Conservation (phyloP, 2,888 invertebrate genomes). For the Drosophila tripunctata region DNA sequence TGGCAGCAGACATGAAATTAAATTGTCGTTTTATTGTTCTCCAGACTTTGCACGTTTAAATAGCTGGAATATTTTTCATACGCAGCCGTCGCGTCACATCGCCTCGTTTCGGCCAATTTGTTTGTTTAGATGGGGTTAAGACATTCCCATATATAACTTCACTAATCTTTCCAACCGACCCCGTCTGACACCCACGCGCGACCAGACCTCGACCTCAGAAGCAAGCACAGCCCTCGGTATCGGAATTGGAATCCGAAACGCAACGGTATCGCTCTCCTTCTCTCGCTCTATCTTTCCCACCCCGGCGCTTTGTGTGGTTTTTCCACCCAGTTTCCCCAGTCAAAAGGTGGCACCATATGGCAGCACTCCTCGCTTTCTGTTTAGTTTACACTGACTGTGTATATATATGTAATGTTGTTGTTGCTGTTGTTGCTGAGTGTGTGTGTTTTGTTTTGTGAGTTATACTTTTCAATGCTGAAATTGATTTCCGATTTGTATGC, state of each 20-base stretch:
- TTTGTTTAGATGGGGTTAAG: slow-evolving; percentile 79
- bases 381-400: slow-evolving; percentile 41
- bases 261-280: not conserved
- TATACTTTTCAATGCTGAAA: slow-evolving; percentile 69
- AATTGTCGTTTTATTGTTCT: slow-evolving; percentile 76
- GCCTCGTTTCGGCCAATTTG: slow-evolving; percentile 57
- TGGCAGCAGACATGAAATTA: slow-evolving; percentile 69
- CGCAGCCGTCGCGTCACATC: slow-evolving; percentile 47
- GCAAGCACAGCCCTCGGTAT: not conserved
- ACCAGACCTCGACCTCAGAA: slow-evolving; percentile 53
- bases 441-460: slow-evolving; percentile 45
- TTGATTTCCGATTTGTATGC: slow-evolving; percentile 70
- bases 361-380: slow-evolving; percentile 46
- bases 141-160: slow-evolving; percentile 72
- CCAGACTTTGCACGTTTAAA: slow-evolving; percentile 56
- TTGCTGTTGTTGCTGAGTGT: slow-evolving; percentile 11
- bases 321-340: slow-evolving; percentile 47
- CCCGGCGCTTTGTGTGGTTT: slow-evolving; percentile 36
- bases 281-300: not conserved
- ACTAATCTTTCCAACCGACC: slow-evolving; percentile 55
- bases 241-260: not conserved
- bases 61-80: slow-evolving; percentile 67
- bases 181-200: slow-evolving; percentile 56
- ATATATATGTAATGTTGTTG: slow-evolving; percentile 2
- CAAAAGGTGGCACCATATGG: slow-evolving; percentile 77